Evolutionary conservation across 1,140 invertebrate species (phyloP).

Genomic region (Vanessa atalanta): DNA sequence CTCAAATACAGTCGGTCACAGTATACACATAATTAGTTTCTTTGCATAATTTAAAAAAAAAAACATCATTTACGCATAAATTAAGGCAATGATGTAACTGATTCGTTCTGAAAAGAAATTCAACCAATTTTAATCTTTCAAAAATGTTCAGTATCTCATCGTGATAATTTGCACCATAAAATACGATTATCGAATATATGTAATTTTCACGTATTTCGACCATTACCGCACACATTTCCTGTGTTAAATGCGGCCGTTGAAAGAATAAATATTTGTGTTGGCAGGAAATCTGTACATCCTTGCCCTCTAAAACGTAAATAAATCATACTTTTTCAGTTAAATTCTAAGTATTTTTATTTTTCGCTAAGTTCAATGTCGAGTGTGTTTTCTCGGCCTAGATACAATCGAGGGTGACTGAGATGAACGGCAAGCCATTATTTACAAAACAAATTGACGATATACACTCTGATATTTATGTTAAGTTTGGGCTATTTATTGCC

Average conservation of each 20-base stretch:
- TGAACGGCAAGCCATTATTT: slow-evolving; percentile 26
- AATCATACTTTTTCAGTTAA: slow-evolving; percentile 10
- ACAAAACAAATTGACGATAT: neutral
- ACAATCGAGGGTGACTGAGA: slow-evolving; percentile 52
- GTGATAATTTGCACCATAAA: slow-evolving; percentile 7
- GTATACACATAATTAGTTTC: too few species aligned
- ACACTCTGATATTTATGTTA: neutral
- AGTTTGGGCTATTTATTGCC: neutral
- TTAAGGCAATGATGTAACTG: slow-evolving; percentile 5
- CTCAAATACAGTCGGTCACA: too few species aligned
- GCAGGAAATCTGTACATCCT: slow-evolving; percentile 17
- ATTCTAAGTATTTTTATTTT: slow-evolving; percentile 44
- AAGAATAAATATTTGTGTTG: slow-evolving; percentile 31
- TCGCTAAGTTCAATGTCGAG: slow-evolving; percentile 65
- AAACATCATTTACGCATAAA: neutral
- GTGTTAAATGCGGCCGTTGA: slow-evolving; percentile 19
- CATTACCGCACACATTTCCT: slow-evolving; percentile 19
- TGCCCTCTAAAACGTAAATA: slow-evolving; percentile 14
- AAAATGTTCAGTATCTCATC: neutral
- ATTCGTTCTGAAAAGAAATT: neutral
- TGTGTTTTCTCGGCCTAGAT: slow-evolving; percentile 44
- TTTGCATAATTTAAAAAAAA: too few species aligned
- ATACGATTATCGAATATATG: slow-evolving; percentile 24
- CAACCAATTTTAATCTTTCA: neutral
- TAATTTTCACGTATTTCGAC: slow-evolving; percentile 12